Evolutionary conservation across 2,797 vertebrate species (phyloP).

Genomic region (Micropoecilia bifurca): DNA sequence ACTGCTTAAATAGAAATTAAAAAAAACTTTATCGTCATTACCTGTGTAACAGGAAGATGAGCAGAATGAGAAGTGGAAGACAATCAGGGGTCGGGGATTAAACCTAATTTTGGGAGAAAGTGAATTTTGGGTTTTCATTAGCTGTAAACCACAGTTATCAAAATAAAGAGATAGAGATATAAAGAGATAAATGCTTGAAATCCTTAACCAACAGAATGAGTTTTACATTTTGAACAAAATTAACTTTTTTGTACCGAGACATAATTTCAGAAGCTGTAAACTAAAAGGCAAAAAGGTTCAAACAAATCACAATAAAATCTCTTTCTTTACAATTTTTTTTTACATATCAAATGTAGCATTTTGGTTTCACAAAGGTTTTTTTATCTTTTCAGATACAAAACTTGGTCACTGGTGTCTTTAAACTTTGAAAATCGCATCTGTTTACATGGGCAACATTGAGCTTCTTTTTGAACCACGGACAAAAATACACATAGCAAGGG

Average conservation of each 20-base stretch:
- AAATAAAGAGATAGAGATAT: not conserved
- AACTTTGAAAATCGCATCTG: not conserved
- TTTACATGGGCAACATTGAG: not conserved
- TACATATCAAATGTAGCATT: not conserved
- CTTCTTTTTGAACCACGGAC: not conserved
- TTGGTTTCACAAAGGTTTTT: not conserved
- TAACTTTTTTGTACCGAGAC: not conserved
- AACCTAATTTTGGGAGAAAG: too few species aligned
- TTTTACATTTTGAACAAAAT: not conserved
- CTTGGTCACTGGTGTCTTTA: not conserved
- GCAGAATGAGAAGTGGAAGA: too few species aligned
- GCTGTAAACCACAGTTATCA: not conserved
- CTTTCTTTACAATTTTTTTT: not conserved
- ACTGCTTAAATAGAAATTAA: too few species aligned
- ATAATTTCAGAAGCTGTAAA: not conserved
- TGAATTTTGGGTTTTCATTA: not conserved
- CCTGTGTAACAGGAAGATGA: not conserved
- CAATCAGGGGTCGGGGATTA: not conserved
- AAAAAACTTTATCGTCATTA: not conserved
- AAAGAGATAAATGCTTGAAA: too few species aligned
- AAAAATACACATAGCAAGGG: not conserved
- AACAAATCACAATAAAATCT: not conserved
- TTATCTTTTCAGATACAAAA: not conserved
- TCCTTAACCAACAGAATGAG: not conserved
- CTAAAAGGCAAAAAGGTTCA: not conserved